Base-by-base conservation (phyloP, 2,888 invertebrate species). In the Fissipunctia ypsillon region DNA sequence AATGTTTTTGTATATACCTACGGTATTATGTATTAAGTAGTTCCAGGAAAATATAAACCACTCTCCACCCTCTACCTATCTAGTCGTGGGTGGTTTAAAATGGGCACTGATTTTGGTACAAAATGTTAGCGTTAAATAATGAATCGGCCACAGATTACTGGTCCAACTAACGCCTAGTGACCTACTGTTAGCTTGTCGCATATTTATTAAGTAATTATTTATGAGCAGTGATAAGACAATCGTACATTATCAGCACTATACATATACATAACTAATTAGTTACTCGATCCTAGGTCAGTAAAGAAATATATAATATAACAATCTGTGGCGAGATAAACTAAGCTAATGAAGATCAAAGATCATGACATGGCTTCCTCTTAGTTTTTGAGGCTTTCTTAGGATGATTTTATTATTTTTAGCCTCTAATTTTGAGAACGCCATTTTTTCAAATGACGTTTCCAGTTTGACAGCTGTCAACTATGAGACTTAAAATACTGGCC, bases 261-360 rank as follows among this genome's bases (percentile, higher is more conserved):
- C 31, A 31, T n/a, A 50, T 74, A 35, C 52, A n/a, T 74, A 67
- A 76, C 67, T 74, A 68, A 76, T 76, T 74, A 68, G 56, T 68
- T 56, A 76, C 25, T 41, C 68, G 9, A 57, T 68, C 76, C 56
- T 74, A 76, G 76, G 68, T 67, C 69, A 76, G 25, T 48, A 2
- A 41, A 22, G 3, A 76, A 74, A 68, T 28, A 16, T 56, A 67
- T 74, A 48, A 38, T 66, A 22, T 10, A 35, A 25, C 41, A 50
- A 41, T 61, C 22, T 61, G 31, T 41, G 22, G 16, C 3, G 50
- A 50, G 74, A 52, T 61, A 73, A 61, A 35, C 74, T 16, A 16
- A 14, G 28, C 45, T 61, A 61, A 50, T 50, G 52, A 25, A 25
- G 22, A 73, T 60, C 45, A 28, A 48, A 73, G 45, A 73, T 57